Base-by-base conservation (phyloP, 2,888 invertebrate species). In the Drosophila subsilvestris region DNA sequence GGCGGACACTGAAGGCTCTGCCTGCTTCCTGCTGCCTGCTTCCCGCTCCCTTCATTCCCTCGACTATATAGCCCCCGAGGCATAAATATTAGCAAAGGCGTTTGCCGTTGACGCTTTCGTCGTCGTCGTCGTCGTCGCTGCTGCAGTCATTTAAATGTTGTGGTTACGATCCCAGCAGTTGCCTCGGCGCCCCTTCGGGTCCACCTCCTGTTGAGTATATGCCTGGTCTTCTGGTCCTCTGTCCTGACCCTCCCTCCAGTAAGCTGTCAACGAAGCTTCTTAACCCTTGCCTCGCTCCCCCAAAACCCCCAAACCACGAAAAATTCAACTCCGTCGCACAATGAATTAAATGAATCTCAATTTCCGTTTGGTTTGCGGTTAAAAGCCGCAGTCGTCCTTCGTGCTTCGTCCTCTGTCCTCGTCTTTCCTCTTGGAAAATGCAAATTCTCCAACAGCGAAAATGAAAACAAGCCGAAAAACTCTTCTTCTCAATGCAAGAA, bases 311-410 rank as follows among this genome's bases (percentile, higher is more conserved):
- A 37, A n/a, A 50, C 22, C 20, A 48, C 58, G 47, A 27, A 44
- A 60, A 63, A 51, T 32, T 29, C 59, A 51, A 37, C 66, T 42
- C 50, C 42, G 73, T n/a, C 63, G 68, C 66, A 84, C 84, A 85
- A 88, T 84, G 87, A 81, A 86, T 88, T 88, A 88, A 86, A 88
- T 86, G 87, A 88, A 86, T 88, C 87, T 86, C 85, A 86, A 88
- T 88, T 88, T 86, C 87, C 87, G 85, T 88, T 86, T 84, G 87
- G 87, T 75, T 86, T 86, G 85, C 81, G 85, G 85, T 87, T 84
- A 88, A 88, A 88, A 83, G 88, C 86, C 88, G 83, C 86, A 86
- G 61, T 69, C 62, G 63, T 74, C 69, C 73, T 29, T 69, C 62
- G 51, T 70, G 17, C 44, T 7, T 22, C 44, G 27, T 48, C 44